phyloP scores from a whole-genome alignment of 2,888 invertebrate genomes.

The Euzetes globulus region DNA sequence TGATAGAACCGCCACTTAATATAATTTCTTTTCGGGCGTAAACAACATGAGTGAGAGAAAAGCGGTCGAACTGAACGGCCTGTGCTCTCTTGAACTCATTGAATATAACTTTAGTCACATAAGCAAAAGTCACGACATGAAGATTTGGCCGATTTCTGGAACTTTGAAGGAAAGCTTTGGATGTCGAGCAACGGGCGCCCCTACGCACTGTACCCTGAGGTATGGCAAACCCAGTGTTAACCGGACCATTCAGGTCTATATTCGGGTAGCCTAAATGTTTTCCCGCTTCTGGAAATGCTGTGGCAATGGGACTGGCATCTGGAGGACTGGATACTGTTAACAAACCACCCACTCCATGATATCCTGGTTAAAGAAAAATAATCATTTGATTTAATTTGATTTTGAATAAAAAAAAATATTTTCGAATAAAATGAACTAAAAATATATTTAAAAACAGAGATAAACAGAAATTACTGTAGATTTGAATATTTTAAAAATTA shows the following conservation, averaged over 20 bases:
- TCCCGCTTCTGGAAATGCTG: slow-evolving; percentile 41
- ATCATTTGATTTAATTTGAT: background rate
- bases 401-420: background rate
- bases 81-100: slow-evolving; percentile 43
- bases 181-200: slow-evolving; percentile 77
- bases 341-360: slow-evolving; percentile 41
- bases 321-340: slow-evolving; percentile 40
- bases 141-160: slow-evolving; percentile 70
- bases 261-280: slow-evolving; percentile 40
- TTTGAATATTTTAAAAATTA: too few species aligned
- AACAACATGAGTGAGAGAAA: slow-evolving; percentile 42
- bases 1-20: slow-evolving; percentile 51
- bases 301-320: slow-evolving; percentile 40
- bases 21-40: slow-evolving; percentile 48
- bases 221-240: slow-evolving; percentile 76
- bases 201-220: slow-evolving; percentile 79
- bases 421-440: background rate
- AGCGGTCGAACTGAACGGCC: slow-evolving; percentile 45
- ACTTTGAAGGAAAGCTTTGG: slow-evolving; percentile 76
- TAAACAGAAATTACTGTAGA: too few species aligned
- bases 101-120: slow-evolving; percentile 59
- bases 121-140: slow-evolving; percentile 72
- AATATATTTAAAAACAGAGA: too few species aligned
- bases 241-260: slow-evolving; percentile 71
- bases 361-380: slow-evolving; percentile 31